Conservation (phyloP, 2,113 vertebrate genomes). For the Hemiscyllium ocellatum region DNA sequence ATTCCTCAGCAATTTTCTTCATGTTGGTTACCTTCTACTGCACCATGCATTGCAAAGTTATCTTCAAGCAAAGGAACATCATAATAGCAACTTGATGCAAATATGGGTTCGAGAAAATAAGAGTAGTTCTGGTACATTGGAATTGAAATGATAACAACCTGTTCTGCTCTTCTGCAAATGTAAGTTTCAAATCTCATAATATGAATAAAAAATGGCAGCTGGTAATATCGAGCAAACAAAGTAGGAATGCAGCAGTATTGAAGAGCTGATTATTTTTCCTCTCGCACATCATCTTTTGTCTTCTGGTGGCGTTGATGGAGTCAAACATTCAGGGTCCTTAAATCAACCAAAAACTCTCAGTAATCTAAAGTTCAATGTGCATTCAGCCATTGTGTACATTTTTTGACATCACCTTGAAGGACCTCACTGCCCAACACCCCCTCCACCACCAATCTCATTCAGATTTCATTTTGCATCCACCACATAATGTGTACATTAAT, state of each 20-base stretch:
- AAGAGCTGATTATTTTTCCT: not conserved
- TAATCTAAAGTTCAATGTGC: not conserved
- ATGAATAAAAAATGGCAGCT: not conserved
- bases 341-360: not conserved
- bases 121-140: not conserved
- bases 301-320: not conserved
- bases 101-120: not conserved
- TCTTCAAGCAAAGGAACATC: not conserved
- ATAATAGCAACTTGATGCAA: not conserved
- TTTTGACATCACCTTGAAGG: slow-evolving; percentile 9
- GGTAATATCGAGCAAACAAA: not conserved
- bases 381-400: not conserved
- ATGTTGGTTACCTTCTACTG: not conserved
- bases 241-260: not conserved
- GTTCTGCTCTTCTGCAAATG: not conserved
- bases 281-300: not conserved
- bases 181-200: not conserved
- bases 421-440: not conserved
- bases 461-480: not conserved
- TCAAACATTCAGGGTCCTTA: not conserved
- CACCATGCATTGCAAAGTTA: not conserved
- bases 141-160: not conserved
- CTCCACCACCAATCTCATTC: not conserved
- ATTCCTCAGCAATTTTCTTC: not conserved
- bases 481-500: not conserved